Evolutionary conservation across 1,140 invertebrate genomes (phyloP).

Genomic region (Drosophila suzukii): DNA sequence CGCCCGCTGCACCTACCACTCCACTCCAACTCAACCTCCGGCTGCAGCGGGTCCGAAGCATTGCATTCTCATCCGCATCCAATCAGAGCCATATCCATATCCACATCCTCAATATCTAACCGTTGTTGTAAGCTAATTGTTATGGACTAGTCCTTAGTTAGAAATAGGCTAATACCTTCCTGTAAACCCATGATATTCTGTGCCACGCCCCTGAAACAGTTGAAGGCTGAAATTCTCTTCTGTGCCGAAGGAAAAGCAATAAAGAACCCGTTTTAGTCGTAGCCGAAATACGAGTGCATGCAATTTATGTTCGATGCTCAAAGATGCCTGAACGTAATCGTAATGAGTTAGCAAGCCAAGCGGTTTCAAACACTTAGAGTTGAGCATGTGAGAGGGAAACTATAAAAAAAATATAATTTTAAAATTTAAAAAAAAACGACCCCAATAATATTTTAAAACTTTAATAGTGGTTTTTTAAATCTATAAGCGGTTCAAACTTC

Average conservation of each 20-base stretch:
- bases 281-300: conserved; percentile 21
- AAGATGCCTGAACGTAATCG: conserved; percentile 24
- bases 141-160: conserved; percentile 85
- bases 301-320: conserved; percentile 38
- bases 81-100: conserved; percentile 12
- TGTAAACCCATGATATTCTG: conserved; percentile 9
- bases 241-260: conserved; percentile 49
- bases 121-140: conserved; percentile 66
- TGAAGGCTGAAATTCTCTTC: not conserved
- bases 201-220: not conserved
- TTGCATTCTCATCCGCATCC: conserved; percentile 5
- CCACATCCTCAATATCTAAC: conserved; percentile 11
- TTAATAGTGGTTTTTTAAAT: no score
- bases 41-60: not conserved
- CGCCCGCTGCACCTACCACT: not conserved
- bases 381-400: conserved; percentile 1
- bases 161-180: conserved; percentile 21
- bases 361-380: conserved; percentile 1
- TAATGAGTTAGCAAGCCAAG: conserved; percentile 48
- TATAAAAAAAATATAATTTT: no score
- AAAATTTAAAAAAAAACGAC: no score
- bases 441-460: no score
- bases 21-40: not conserved
- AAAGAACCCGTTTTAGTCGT: conserved; percentile 50
- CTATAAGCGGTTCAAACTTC: no score